These are phyloP conservation scores for Blastobasis lacticolella DNA, from an alignment of 2,888 invertebrate genomes.

Conservation along the genomic window DNA sequence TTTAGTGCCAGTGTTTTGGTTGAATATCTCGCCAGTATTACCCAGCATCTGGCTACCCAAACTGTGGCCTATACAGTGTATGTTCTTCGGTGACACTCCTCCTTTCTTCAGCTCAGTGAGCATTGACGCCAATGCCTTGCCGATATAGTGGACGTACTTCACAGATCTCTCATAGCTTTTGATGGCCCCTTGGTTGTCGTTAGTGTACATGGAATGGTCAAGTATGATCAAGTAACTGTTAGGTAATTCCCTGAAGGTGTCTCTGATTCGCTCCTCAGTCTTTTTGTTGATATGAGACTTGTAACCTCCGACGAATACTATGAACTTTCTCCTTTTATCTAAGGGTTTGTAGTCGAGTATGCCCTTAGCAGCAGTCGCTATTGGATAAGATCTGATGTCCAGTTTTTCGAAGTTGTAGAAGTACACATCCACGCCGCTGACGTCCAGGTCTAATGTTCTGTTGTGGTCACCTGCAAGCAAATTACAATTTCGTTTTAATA, in stretches of 20 bases:
- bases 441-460: slow-evolving; percentile 39
- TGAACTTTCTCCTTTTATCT: slow-evolving; percentile 41
- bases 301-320: slow-evolving; percentile 55
- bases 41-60: slow-evolving; percentile 58
- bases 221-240: slow-evolving; percentile 59
- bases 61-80: slow-evolving; percentile 62
- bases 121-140: slow-evolving; percentile 47
- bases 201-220: slow-evolving; percentile 58
- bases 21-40: slow-evolving; percentile 43
- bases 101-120: slow-evolving; percentile 33
- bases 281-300: slow-evolving; percentile 53
- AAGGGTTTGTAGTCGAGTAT: slow-evolving; percentile 37
- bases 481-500: neutral
- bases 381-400: slow-evolving; percentile 31
- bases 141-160: slow-evolving; percentile 53
- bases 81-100: slow-evolving; percentile 41
- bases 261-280: slow-evolving; percentile 45
- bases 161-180: slow-evolving; percentile 59
- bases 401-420: slow-evolving; percentile 47
- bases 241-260: slow-evolving; percentile 44
- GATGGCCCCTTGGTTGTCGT: slow-evolving; percentile 41
- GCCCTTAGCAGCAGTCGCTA: slow-evolving; percentile 40
- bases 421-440: slow-evolving; percentile 45
- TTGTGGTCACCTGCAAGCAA: slow-evolving; percentile 43
- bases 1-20: slow-evolving; percentile 35